Evolutionary conservation across 2,888 invertebrate genomes (phyloP).

Genomic region (Halictus ligatus): DNA sequence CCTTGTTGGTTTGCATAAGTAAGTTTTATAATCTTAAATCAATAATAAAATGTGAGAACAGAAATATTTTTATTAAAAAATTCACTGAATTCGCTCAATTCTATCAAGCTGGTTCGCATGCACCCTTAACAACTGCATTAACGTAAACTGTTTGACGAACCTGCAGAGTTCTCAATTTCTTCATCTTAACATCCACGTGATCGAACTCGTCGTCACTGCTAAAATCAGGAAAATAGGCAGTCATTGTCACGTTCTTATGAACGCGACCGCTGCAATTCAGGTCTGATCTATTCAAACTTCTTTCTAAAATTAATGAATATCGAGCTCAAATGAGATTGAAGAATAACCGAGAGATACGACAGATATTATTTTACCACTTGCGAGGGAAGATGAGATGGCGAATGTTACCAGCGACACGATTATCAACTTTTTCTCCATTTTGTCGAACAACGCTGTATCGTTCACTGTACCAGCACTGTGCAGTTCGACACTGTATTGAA

Average conservation of each 20-base stretch:
- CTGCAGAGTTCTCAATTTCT: constrained; percentile 84
- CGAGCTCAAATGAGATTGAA: too few relatives aligned
- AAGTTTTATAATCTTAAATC: too few relatives aligned
- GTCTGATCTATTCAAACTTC: constrained; percentile 59
- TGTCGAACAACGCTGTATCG: background rate
- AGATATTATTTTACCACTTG: constrained; percentile 45
- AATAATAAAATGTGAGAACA: too few relatives aligned
- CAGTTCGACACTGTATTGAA: background rate
- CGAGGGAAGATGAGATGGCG: constrained; percentile 2
- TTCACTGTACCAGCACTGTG: background rate
- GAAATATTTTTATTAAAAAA: background rate
- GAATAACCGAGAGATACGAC: background rate
- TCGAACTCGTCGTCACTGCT: constrained; percentile 83
- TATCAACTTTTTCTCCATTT: constrained; percentile 29
- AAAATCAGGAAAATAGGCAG: constrained; percentile 85
- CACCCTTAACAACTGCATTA: background rate
- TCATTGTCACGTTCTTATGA: constrained; percentile 84
- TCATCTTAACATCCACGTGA: constrained; percentile 83
- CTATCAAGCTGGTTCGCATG: background rate
- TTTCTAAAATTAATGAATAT: constrained; percentile 44
- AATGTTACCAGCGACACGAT: background rate
- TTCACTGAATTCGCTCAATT: too few relatives aligned
- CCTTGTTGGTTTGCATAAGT: too few relatives aligned
- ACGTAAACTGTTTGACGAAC: constrained; percentile 73
- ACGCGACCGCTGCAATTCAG: constrained; percentile 83